A percentile compares a stretch with the other conserved stretches of the same genome.
phyloP scores from a whole-genome alignment of 2,113 vertebrate genomes.

The Erythrocebus patas region DNA sequence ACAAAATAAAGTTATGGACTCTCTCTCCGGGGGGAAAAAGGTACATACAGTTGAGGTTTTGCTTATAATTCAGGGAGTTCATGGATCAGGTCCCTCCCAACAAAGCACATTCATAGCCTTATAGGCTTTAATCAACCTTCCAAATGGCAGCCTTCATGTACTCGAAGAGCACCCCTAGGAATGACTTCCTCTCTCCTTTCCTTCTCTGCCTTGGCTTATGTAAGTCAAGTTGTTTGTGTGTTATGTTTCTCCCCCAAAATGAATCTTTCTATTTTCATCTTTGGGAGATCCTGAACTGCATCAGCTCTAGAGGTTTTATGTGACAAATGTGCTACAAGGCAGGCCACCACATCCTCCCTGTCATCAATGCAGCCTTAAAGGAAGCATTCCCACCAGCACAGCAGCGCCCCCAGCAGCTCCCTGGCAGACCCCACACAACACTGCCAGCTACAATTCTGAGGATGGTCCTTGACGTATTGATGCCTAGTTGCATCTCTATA shows the following conservation, averaged over 20 bases:
- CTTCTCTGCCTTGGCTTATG: neutral
- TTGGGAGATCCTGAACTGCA: neutral
- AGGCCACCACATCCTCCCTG: neutral
- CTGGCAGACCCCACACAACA: neutral
- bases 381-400: neutral
- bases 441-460: neutral
- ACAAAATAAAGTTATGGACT: neutral
- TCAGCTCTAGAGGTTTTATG: neutral
- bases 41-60: neutral
- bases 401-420: neutral
- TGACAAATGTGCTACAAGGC: neutral
- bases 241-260: neutral
- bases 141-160: neutral
- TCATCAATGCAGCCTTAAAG: too few relatives aligned
- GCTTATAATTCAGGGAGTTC: neutral
- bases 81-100: neutral
- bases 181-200: neutral
- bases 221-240: neutral
- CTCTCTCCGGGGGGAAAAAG: neutral
- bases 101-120: neutral
- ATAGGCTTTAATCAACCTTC: neutral
- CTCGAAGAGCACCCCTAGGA: neutral
- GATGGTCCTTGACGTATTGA: neutral
- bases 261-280: neutral
- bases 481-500: neutral